phyloP scores from a whole-genome alignment of 2,113 vertebrate species.

The Hippocampus zosterae region DNA sequence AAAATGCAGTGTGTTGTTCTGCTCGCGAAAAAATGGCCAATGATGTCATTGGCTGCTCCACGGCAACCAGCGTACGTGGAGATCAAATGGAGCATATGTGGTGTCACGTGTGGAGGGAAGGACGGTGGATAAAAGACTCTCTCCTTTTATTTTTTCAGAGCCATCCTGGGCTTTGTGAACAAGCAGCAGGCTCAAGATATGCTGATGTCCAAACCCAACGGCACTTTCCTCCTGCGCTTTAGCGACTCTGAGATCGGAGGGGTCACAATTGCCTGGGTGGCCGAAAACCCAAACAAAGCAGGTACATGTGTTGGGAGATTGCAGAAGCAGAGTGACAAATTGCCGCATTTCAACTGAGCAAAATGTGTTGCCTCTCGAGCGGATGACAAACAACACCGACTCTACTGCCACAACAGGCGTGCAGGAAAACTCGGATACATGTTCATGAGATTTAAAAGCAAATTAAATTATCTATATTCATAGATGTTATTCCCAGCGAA shows the following conservation, averaged over 20 bases:
- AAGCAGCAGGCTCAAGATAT: constrained; percentile 98
- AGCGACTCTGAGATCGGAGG: constrained; percentile 97
- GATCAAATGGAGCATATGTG: neutral
- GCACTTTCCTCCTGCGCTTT: constrained; percentile 94
- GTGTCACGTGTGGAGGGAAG: neutral
- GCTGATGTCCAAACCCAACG: constrained; percentile 95
- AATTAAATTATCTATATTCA: too few species aligned
- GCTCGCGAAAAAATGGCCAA: neutral
- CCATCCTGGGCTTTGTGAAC: constrained; percentile 95
- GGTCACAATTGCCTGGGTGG: constrained; percentile 95
- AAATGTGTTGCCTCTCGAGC: neutral
- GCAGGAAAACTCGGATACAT: too few species aligned
- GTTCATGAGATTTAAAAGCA: too few species aligned
- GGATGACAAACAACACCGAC: neutral
- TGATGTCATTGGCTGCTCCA: constrained; percentile 10
- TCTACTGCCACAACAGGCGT: neutral
- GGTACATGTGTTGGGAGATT: constrained; percentile 45
- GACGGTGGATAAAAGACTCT: neutral
- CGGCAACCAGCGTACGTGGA: constrained; percentile 12
- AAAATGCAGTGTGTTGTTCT: neutral
- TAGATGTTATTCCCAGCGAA: too few species aligned
- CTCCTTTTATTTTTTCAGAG: constrained; percentile 66
- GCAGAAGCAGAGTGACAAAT: neutral
- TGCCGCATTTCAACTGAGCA: neutral
- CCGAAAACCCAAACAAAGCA: constrained; percentile 81